Percentiles rank a stretch among this genome's conserved stretches.
phyloP scores from a whole-genome alignment of 2,797 vertebrate genomes.

The Manis javanica region DNA sequence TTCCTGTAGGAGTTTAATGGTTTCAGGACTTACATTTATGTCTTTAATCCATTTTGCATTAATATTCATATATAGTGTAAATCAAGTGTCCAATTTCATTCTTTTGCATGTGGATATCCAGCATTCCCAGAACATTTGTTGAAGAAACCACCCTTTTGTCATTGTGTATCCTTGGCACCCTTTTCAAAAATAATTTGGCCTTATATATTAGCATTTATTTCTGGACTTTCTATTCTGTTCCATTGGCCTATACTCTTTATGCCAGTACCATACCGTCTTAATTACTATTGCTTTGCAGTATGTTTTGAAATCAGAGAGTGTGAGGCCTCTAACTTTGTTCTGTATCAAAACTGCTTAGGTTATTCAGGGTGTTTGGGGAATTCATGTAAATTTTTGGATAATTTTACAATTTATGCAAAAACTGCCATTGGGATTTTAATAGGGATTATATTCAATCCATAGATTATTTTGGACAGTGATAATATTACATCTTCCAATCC shows the following conservation, averaged over 20 bases:
- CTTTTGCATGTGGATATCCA: neutral
- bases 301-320: neutral
- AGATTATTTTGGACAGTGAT: neutral
- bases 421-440: neutral
- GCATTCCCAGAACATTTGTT: neutral
- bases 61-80: neutral
- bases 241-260: neutral
- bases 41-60: neutral
- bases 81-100: neutral
- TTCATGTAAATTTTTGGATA: neutral
- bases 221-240: neutral
- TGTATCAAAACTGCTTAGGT: neutral
- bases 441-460: neutral
- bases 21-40: neutral
- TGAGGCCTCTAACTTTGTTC: neutral
- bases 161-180: neutral
- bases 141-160: neutral
- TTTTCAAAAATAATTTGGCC: too few relatives aligned
- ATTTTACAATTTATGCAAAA: neutral
- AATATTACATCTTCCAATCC: neutral
- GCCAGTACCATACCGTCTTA: neutral
- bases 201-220: neutral
- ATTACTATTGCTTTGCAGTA: neutral
- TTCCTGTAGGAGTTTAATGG: neutral
- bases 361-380: neutral